These are phyloP conservation scores for Microctenopoma steveboyesi DNA, from an alignment of 2,797 vertebrate genomes.

Conservation along the genomic window DNA sequence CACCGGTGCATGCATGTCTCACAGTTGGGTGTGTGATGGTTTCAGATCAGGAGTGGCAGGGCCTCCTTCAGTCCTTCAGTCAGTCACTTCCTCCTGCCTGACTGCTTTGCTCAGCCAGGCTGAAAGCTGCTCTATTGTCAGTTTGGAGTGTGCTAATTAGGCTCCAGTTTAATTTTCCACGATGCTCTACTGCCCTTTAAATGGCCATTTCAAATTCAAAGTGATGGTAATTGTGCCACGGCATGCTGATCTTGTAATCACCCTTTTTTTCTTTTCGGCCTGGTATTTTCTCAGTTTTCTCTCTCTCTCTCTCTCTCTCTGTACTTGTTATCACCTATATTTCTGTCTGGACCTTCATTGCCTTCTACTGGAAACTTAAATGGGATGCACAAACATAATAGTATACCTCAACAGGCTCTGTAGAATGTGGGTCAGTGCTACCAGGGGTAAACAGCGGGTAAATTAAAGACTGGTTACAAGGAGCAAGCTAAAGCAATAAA, in stretches of 20 bases:
- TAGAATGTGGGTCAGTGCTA: slow-evolving; percentile 52
- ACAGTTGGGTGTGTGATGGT: slow-evolving; percentile 70
- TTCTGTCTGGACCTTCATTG: slow-evolving; percentile 78
- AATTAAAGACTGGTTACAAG: slow-evolving; percentile 62
- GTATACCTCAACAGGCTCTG: slow-evolving; percentile 31
- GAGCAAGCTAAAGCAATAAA: slow-evolving; percentile 25
- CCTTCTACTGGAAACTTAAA: slow-evolving; percentile 79
- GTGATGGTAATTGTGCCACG: slow-evolving; percentile 94
- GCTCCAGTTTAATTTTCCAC: slow-evolving; percentile 95
- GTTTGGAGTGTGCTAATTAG: slow-evolving; percentile 96
- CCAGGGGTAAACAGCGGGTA: slow-evolving; percentile 50
- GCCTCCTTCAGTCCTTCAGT: slow-evolving; percentile 85
- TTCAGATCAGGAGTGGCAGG: slow-evolving; percentile 67
- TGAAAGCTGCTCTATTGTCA: slow-evolving; percentile 94
- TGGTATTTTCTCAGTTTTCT: slow-evolving; percentile 75
- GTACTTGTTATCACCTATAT: slow-evolving; percentile 44
- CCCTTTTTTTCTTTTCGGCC: slow-evolving; percentile 74
- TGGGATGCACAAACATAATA: slow-evolving; percentile 75
- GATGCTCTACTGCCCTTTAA: slow-evolving; percentile 96
- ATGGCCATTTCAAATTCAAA: slow-evolving; percentile 98
- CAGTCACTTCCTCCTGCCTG: slow-evolving; percentile 91
- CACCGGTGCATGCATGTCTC: slow-evolving; percentile 52
- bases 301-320: slow-evolving; percentile 17
- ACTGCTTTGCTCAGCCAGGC: slow-evolving; percentile 92
- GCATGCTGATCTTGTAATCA: slow-evolving; percentile 94